Conservation (phyloP, 2,113 vertebrate species). For the Siniperca chuatsi region DNA sequence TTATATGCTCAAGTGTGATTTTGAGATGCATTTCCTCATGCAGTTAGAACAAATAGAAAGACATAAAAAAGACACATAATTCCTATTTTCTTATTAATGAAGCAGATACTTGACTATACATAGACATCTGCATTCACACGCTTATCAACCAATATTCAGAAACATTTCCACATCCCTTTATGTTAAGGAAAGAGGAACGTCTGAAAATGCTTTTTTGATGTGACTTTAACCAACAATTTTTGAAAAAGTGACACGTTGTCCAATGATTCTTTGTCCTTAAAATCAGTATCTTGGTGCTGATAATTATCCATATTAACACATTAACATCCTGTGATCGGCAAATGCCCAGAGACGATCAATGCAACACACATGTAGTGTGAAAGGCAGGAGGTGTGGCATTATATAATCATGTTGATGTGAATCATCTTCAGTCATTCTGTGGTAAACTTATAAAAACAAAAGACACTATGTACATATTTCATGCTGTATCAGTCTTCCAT, state of each 20-base stretch:
- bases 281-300: neutral
- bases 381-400: slow-evolving; percentile 31
- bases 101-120: neutral
- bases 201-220: neutral
- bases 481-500: slow-evolving; percentile 39
- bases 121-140: neutral
- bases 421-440: slow-evolving; percentile 50
- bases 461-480: slow-evolving; percentile 54
- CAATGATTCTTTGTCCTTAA: neutral
- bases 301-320: slow-evolving; percentile 4
- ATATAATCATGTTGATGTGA: slow-evolving; percentile 17
- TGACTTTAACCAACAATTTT: neutral
- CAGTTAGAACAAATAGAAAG: neutral
- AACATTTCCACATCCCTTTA: neutral
- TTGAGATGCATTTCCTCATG: neutral
- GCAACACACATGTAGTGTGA: slow-evolving; percentile 24
- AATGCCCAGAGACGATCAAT: slow-evolving; percentile 6
- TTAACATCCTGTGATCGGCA: neutral
- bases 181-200: neutral
- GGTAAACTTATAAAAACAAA: slow-evolving; percentile 36
- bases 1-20: neutral
- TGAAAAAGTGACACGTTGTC: neutral
- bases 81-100: neutral
- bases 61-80: neutral
- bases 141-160: neutral